Evolutionary conservation across 92 coral and sea anemone species (phyloP).

Genomic region (Porites cylindrica): DNA sequence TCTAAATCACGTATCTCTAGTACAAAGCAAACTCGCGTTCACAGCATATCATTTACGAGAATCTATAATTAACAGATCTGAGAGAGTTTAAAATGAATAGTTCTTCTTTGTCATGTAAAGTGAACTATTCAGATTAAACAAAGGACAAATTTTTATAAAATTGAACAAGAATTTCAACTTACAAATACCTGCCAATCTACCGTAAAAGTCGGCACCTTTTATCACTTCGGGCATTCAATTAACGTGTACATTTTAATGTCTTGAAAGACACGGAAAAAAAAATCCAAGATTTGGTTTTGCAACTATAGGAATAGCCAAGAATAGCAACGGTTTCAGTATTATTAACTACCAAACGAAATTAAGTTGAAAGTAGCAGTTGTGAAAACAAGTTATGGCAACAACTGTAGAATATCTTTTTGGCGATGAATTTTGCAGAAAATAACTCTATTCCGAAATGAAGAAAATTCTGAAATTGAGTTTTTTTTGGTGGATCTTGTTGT

Average conservation of each 20-base stretch:
- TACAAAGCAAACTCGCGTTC: background rate
- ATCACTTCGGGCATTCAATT: background rate
- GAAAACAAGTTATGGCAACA: background rate
- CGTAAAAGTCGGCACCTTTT: background rate
- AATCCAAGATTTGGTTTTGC: too few relatives aligned
- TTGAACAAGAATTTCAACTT: background rate
- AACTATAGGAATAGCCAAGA: too few relatives aligned
- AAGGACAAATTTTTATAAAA: background rate
- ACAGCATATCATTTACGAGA: background rate
- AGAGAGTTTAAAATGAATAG: background rate
- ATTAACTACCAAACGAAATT: too few relatives aligned
- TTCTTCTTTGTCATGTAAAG: conserved; percentile 4
- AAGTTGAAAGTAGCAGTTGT: background rate
- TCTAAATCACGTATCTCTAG: background rate
- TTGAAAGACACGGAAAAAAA: too few relatives aligned
- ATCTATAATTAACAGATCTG: conserved; percentile 12
- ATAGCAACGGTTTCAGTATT: too few relatives aligned
- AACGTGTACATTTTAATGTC: too few relatives aligned
- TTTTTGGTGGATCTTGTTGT: too few relatives aligned
- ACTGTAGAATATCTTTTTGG: background rate
- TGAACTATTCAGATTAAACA: background rate
- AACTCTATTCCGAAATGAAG: too few relatives aligned
- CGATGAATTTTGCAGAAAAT: background rate
- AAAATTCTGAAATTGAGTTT: background rate
- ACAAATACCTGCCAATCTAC: background rate